These are phyloP conservation scores for Zelleria hepariella DNA, from an alignment of 2,888 invertebrate species.

Conservation along the genomic window DNA sequence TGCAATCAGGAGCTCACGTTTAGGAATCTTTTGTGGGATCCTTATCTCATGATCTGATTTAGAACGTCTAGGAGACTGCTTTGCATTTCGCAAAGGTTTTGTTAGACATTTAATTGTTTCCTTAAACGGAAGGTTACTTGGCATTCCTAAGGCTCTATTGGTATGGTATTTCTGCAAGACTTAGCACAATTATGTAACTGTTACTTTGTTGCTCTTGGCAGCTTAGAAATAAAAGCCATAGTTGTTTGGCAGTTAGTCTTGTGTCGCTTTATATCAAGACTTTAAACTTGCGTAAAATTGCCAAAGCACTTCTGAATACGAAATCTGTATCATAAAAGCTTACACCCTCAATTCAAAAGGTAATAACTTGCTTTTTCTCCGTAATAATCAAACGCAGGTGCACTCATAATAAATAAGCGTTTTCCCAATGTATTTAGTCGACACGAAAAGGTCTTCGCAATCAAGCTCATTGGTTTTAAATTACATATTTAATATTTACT, in stretches of 20 bases:
- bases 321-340: neutral
- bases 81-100: conserved; percentile 6
- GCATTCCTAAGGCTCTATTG: neutral
- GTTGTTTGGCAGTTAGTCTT: neutral
- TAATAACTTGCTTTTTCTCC: conserved; percentile 9
- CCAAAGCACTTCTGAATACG: neutral
- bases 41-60: conserved; percentile 11
- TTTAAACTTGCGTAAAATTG: neutral
- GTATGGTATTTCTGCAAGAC: neutral
- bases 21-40: neutral
- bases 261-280: neutral
- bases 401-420: conserved; percentile 22
- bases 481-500: conserved; percentile 2
- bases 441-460: conserved; percentile 18
- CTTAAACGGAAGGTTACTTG: conserved; percentile 1
- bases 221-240: neutral
- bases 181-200: neutral
- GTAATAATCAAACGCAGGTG: conserved; percentile 18
- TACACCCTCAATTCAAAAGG: neutral
- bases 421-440: conserved; percentile 11
- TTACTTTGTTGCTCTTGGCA: neutral
- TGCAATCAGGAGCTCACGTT: neutral
- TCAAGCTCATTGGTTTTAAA: conserved; percentile 14
- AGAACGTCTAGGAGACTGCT: neutral
- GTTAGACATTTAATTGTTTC: conserved; percentile 1